phyloP scores from a whole-genome alignment of 2,888 invertebrate genomes.

The Acutogordius australiensis region DNA sequence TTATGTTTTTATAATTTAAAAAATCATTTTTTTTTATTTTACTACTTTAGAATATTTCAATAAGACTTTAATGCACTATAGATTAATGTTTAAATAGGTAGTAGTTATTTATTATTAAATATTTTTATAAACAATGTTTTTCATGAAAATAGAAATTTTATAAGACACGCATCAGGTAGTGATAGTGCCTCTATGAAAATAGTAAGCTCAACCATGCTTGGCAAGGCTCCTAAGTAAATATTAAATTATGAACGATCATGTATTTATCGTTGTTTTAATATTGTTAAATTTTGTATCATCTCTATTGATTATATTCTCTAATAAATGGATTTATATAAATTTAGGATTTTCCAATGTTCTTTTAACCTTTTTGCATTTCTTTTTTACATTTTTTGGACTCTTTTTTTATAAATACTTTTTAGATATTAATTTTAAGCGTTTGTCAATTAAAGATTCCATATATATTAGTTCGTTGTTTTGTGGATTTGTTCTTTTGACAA shows the following conservation, averaged over 20 bases:
- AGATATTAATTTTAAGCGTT: background rate
- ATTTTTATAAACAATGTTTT: no score
- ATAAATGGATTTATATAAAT: slow-evolving; percentile 5
- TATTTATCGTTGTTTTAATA: background rate
- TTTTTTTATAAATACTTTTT: background rate
- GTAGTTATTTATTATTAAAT: no score
- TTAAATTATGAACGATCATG: background rate
- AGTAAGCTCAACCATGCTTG: no score
- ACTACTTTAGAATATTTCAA: no score
- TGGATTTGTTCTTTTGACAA: slow-evolving; percentile 6
- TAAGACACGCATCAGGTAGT: no score
- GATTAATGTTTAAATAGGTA: no score
- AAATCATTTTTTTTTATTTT: no score
- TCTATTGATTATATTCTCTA: background rate
- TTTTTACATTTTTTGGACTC: background rate
- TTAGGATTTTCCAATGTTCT: background rate
- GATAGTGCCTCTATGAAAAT: no score
- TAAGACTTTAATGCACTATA: no score
- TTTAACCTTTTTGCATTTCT: background rate
- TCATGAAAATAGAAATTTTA: no score
- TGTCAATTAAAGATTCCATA: background rate
- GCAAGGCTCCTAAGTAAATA: background rate
- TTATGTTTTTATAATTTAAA: no score
- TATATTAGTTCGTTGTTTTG: background rate
- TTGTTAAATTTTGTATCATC: slow-evolving; percentile 8